Percentiles rank a stretch among this genome's conserved stretches.
These are phyloP conservation scores for Epinotia demarniana DNA, from an alignment of 2,888 invertebrate genomes.

Conservation along the genomic window DNA sequence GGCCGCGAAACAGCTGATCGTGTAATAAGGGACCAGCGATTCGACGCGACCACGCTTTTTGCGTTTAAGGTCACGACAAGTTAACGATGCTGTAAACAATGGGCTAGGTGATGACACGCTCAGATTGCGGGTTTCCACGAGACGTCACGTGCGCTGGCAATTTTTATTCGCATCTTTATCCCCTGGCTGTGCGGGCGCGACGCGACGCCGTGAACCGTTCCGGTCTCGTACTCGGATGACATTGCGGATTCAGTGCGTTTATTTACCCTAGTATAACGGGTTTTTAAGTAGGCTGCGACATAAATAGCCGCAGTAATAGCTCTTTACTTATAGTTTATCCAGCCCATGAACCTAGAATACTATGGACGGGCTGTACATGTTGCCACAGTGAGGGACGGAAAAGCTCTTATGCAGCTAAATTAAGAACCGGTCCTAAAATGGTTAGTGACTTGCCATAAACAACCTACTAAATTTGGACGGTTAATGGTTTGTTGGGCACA, in stretches of 20 bases:
- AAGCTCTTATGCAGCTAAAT: too few species aligned
- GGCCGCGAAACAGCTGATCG: conserved; percentile 62
- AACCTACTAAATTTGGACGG: too few species aligned
- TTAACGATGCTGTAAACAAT: conserved; percentile 43
- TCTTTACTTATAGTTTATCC: background rate
- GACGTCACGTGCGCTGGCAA: conserved; percentile 7
- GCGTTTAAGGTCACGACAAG: conserved; percentile 65
- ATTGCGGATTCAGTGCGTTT: conserved; percentile 5
- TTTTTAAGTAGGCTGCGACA: conserved; percentile 12
- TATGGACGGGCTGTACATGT: too few species aligned
- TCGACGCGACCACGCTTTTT: conserved; percentile 64
- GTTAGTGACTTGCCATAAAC: too few species aligned
- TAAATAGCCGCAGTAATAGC: conserved; percentile 1
- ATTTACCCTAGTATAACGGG: conserved; percentile 26
- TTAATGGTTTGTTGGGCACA: too few species aligned
- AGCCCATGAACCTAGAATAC: too few species aligned
- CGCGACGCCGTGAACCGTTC: conserved; percentile 12
- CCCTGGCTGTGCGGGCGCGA: conserved; percentile 10
- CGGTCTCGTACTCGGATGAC: background rate
- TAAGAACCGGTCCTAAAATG: too few species aligned
- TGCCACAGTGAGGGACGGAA: too few species aligned
- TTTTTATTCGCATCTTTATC: conserved; percentile 32
- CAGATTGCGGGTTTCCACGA: conserved; percentile 27
- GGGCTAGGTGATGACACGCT: conserved; percentile 26
- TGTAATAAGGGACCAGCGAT: conserved; percentile 62